phyloP scores from a whole-genome alignment of 2,888 invertebrate genomes.

The Azorinus chamasolen region DNA sequence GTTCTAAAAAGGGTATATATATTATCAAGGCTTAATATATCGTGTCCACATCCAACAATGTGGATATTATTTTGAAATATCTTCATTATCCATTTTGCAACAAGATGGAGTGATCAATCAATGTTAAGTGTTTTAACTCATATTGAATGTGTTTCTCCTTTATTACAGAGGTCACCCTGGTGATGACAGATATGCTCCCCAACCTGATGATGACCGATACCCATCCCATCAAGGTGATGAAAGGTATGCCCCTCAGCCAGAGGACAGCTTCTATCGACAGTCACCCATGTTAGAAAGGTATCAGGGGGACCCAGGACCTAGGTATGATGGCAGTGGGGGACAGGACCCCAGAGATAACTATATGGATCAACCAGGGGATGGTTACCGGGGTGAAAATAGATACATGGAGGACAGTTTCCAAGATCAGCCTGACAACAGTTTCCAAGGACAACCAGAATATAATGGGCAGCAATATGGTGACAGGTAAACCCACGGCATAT shows the following conservation, averaged over 20 bases:
- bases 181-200: conserved; percentile 13
- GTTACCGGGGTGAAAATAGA: conserved; percentile 39
- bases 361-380: conserved; percentile 58
- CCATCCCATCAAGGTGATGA: too few relatives aligned
- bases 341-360: conserved; percentile 60
- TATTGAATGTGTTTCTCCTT: too few relatives aligned
- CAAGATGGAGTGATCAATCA: too few relatives aligned
- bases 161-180: too few relatives aligned
- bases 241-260: conserved; percentile 13
- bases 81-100: too few relatives aligned
- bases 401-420: conserved; percentile 44
- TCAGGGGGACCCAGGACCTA: conserved; percentile 18
- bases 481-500: neutral
- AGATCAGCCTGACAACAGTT: conserved; percentile 60
- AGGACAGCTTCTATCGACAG: conserved; percentile 67
- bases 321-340: conserved; percentile 49
- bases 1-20: too few relatives aligned
- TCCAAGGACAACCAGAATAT: conserved; percentile 47
- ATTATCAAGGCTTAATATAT: too few relatives aligned
- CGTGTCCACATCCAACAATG: too few relatives aligned
- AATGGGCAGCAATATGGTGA: conserved; percentile 43
- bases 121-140: too few relatives aligned
- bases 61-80: too few relatives aligned
- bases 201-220: conserved; percentile 58
- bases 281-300: conserved; percentile 40